Base-by-base conservation (phyloP, 2,888 invertebrate genomes). In the Morpho deidamia region DNA sequence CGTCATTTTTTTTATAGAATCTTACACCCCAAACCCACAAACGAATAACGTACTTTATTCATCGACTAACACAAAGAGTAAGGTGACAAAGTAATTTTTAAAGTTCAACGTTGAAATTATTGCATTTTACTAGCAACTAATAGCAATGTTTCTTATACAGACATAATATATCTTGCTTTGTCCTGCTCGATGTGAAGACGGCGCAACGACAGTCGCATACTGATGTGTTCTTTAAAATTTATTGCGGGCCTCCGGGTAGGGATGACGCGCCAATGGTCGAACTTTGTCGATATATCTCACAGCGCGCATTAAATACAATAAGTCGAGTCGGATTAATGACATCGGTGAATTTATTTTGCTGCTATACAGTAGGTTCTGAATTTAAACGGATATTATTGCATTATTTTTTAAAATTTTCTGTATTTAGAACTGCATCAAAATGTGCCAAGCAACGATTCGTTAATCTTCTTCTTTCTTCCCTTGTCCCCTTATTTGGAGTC, bases 211-310 rank as follows among this genome's bases (percentile, higher is more conserved):
- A 69, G 67, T 73, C 64, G 87, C 83, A 89, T 89, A 89, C 86
- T 86, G 83, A 88, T 89, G 81, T 71, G 78, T 74, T 80, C 78
- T 81, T 85, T 80, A 78, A 85, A 84, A 85, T 86, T 81, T 87
- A 84, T 86, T 84, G 83, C 67, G 64, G 66, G 69, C 69, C 64
- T 67, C 63, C 66, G 63, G 61, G 67, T 70, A 67, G 69, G 67
- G 69, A 59, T 59, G 69, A 66, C 51, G 38, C 35, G 55, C 37
- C 39, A 50, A 53, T 46, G 52, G 51, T 42, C 47, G 41, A 47
- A 55, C 35, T 55, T 55, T 59, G 40, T 60, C 60, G 60, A 61
- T 60, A 63, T 49, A 53, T 45, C 39, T 43, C 12, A 7, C 14
- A 10, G 11, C 40, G 41, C 33, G 41, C 47, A 47, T 51, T 47